Conservation (phyloP, 2,113 vertebrate genomes). For the Phycodurus eques region DNA sequence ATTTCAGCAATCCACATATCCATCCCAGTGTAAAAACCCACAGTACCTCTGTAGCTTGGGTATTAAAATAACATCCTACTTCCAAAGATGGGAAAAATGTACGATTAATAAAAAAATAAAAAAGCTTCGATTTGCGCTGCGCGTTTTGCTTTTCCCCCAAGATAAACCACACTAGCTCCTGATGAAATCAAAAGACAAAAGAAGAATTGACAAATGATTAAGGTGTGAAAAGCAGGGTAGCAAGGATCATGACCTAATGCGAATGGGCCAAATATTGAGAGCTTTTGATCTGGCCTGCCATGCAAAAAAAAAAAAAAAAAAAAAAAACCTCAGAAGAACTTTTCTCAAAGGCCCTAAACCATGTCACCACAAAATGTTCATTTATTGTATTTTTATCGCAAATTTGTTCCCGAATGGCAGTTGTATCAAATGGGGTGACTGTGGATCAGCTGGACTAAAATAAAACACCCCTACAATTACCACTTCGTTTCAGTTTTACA, state of each 20-base stretch:
- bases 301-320: neutral
- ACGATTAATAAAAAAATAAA: conserved; percentile 33
- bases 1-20: neutral
- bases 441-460: conserved; percentile 6
- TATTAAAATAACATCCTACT: neutral
- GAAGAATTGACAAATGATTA: conserved; percentile 4
- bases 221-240: neutral
- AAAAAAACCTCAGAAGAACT: neutral
- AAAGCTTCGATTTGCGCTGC: conserved; percentile 34
- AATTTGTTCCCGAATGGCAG: neutral
- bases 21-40: neutral
- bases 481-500: conserved; percentile 2
- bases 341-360: neutral
- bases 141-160: conserved; percentile 30
- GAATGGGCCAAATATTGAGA: neutral
- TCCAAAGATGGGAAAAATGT: conserved; percentile 1
- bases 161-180: conserved; percentile 20
- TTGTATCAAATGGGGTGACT: neutral
- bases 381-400: neutral
- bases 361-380: neutral
- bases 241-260: neutral
- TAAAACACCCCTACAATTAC: neutral
- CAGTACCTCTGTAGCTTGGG: neutral
- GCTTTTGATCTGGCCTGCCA: neutral
- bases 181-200: conserved; percentile 41